Percentiles rank a stretch among this genome's conserved stretches.
Evolutionary conservation across 1,140 invertebrate genomes (phyloP).

Genomic region (Bombus breviceps): DNA sequence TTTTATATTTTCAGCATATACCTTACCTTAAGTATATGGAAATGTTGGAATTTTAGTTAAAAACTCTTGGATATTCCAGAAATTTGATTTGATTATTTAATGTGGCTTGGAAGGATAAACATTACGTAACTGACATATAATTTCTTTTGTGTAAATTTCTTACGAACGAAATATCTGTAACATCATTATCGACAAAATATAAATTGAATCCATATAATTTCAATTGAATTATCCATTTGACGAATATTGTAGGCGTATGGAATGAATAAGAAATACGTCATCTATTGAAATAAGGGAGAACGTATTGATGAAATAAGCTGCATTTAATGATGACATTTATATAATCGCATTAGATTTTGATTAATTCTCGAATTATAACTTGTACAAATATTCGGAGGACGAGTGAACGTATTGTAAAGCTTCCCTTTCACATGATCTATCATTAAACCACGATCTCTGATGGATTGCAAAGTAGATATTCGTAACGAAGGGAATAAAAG

Average conservation of each 20-base stretch:
- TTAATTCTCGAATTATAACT: conserved; percentile 8
- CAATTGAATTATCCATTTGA: background rate
- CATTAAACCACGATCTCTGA: background rate
- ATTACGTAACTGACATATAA: too few species aligned
- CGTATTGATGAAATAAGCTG: background rate
- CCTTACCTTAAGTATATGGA: too few species aligned
- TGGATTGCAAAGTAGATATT: background rate
- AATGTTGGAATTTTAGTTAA: background rate
- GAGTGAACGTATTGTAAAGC: background rate
- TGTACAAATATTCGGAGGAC: too few species aligned
- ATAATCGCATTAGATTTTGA: conserved; percentile 27
- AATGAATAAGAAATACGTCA: too few species aligned
- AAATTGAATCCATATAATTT: background rate
- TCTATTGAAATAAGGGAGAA: background rate
- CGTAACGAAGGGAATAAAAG: background rate
- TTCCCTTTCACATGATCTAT: background rate
- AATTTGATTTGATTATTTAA: too few species aligned
- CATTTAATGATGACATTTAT: background rate
- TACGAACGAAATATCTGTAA: too few species aligned
- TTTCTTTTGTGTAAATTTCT: background rate
- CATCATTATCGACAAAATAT: background rate
- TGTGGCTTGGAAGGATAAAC: too few species aligned
- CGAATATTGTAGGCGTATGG: background rate
- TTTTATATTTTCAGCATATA: background rate
- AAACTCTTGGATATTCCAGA: too few species aligned